These are phyloP conservation scores for Eufriesea mexicana DNA, from an alignment of 1,140 invertebrate genomes.

Conservation along the genomic window DNA sequence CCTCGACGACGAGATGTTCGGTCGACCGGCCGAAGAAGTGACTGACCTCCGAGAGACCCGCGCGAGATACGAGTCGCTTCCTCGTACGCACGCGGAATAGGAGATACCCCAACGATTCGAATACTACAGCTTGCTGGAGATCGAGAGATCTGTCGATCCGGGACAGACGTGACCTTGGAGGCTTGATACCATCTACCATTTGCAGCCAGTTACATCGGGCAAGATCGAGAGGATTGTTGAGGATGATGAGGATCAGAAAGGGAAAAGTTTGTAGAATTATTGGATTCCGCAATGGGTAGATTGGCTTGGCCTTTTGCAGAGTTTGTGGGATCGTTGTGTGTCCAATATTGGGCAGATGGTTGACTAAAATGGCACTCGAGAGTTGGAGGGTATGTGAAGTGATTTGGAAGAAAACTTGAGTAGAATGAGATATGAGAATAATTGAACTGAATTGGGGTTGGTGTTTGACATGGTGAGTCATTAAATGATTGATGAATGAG, in stretches of 20 bases:
- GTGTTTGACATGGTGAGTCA: not conserved
- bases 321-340: no score
- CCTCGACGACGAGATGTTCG: slow-evolving; percentile 43
- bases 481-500: no score
- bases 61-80: slow-evolving; percentile 68
- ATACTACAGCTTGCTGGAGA: slow-evolving; percentile 44
- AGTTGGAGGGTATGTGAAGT: no score
- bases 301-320: no score
- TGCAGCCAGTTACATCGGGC: no score
- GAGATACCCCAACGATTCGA: slow-evolving; percentile 59
- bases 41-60: slow-evolving; percentile 74
- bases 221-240: no score
- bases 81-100: slow-evolving; percentile 74
- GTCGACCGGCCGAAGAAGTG: slow-evolving; percentile 70
- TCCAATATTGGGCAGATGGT: no score
- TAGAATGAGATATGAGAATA: not conserved
- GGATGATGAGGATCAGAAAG: no score
- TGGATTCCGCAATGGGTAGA: no score
- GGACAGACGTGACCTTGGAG: not conserved
- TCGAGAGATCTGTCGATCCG: slow-evolving; percentile 33
- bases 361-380: no score
- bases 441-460: no score
- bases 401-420: not conserved
- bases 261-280: no score
- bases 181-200: not conserved